Base-by-base conservation (phyloP, 2,113 vertebrate genomes). In the Oryctolagus cuniculus region DNA sequence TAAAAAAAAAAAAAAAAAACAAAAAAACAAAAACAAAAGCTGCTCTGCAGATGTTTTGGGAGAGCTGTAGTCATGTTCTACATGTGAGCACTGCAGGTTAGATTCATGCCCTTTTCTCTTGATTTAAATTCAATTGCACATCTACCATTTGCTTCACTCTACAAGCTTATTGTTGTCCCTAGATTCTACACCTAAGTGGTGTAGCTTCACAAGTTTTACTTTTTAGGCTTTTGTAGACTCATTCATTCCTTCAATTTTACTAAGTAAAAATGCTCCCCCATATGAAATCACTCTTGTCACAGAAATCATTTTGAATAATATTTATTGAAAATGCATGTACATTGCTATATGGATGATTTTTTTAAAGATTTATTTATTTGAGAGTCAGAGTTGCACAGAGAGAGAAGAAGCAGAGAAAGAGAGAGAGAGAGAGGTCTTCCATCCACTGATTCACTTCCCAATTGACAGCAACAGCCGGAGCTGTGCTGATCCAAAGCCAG, bases 191-290 rank as follows among this genome's bases (percentile, higher is more conserved):
- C 31, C 63, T 66, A 85, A 58, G 8, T 10, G 13, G 3, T 53
- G 3, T 1, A 36, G 5, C 24, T 64, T 63, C 44, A 3, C 49
- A 77, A 72, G 4, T 13, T 85, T 85, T 29, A 36, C 5, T 49
- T 53, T 17, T 51, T n/a, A 58, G 11, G 10, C 11, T 55, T 17
- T 77, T 24, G 51, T 77, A 31, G 21, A 51, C 34, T 31, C 22
- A 80, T 55, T 89, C n/a, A 73, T 58, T 49, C 36, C 27, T 38
- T 81, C 64, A 19, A 77, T 92, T 77, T 96, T 58, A 63, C 27
- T n/a, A 85, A 73, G 11, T 12, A 94, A 69, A 16, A 89, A 64
- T 44, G 6, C 22, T 69, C 86, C 38, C 27, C 27, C 64, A 49
- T 3, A 22, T 34, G 17, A 93, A 78, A 38, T 69, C 1, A 91